Conservation (phyloP, 2,113 vertebrate genomes). For the Triplophysa tibetana region DNA sequence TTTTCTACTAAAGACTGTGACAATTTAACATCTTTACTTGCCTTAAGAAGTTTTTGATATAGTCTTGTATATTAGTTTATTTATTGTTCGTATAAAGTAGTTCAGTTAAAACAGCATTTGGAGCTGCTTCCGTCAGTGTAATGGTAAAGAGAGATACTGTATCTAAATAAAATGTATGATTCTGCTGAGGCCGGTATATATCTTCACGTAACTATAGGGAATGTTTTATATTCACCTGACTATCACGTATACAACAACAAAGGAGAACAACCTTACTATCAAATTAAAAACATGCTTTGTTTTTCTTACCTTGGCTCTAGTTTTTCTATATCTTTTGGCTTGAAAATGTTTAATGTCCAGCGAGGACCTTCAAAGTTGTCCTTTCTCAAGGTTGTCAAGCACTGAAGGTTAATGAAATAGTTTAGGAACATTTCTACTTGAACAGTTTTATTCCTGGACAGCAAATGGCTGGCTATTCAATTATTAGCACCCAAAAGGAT, state of each 20-base stretch:
- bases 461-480: too few relatives aligned
- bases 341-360: constrained; percentile 30
- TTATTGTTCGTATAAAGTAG: background rate
- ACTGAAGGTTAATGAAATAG: constrained; percentile 16
- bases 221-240: too few relatives aligned
- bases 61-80: background rate
- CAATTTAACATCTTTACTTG: background rate
- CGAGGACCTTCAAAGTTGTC: constrained; percentile 53
- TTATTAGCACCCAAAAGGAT: too few relatives aligned
- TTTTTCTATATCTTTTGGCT: constrained; percentile 26
- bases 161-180: background rate
- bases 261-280: background rate
- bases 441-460: background rate
- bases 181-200: too few relatives aligned
- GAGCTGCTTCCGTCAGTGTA: background rate
- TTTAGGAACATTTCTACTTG: background rate
- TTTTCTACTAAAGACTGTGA: background rate
- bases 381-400: constrained; percentile 61
- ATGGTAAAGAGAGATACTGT: background rate
- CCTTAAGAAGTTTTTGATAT: background rate
- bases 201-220: background rate
- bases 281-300: constrained; percentile 17
- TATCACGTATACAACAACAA: background rate
- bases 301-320: constrained; percentile 34
- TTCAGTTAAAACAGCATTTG: background rate